Evolutionary conservation across 1,140 invertebrate species (phyloP).

Genomic region (Macrobrachium rosenbergii): DNA sequence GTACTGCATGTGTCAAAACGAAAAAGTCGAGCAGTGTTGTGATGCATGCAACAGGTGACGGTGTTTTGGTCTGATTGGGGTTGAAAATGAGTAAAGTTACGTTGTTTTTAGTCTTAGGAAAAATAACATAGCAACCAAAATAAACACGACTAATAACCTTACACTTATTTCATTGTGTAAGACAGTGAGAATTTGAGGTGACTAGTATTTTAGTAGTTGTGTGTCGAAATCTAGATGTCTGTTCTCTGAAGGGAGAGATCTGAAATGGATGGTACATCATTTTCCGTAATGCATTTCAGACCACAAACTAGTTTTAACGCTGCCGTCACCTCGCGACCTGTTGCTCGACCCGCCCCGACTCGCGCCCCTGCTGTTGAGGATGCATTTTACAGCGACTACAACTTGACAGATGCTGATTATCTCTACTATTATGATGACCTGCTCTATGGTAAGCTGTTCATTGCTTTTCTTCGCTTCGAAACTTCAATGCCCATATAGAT

Average conservation of each 20-base stretch:
- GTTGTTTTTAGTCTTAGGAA: too few relatives aligned
- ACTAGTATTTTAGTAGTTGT: background rate
- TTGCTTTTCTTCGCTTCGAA: background rate
- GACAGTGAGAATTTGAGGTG: too few relatives aligned
- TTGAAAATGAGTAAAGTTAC: background rate
- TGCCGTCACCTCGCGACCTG: background rate
- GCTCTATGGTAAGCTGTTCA: slow-evolving; percentile 46
- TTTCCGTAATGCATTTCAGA: slow-evolving; percentile 5
- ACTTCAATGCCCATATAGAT: too few relatives aligned
- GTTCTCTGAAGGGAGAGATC: background rate
- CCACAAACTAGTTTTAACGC: background rate
- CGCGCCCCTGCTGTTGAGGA: slow-evolving; percentile 11
- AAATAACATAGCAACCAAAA: too few relatives aligned
- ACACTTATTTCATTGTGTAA: too few relatives aligned
- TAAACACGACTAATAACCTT: too few relatives aligned
- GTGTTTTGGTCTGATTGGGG: background rate
- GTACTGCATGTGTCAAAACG: background rate
- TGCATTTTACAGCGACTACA: slow-evolving; percentile 29
- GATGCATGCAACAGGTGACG: slow-evolving; percentile 1
- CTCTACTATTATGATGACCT: slow-evolving; percentile 53
- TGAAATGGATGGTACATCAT: too few relatives aligned
- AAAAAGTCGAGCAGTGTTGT: slow-evolving; percentile 15
- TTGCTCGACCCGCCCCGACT: background rate
- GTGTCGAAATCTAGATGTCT: background rate
- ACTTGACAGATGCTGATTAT: slow-evolving; percentile 48